Percentiles rank a stretch among this genome's conserved stretches.
phyloP scores from a whole-genome alignment of 2,797 vertebrate genomes.

The Hydrolagus colliei region DNA sequence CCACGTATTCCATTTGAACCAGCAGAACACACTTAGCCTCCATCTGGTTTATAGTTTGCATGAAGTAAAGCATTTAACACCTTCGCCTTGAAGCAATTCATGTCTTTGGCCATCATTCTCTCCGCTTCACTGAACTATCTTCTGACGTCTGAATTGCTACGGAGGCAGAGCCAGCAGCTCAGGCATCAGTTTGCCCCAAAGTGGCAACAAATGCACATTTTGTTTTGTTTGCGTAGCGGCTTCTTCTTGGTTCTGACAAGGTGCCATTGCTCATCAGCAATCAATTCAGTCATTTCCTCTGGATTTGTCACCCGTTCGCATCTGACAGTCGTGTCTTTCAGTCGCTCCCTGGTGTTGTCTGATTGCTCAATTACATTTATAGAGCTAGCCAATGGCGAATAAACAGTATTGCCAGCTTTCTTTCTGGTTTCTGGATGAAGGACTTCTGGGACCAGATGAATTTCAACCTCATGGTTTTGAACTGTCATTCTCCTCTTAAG shows the following conservation, averaged over 20 bases:
- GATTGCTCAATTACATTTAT: background rate
- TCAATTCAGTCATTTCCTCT: background rate
- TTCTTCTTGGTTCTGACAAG: background rate
- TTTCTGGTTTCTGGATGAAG: background rate
- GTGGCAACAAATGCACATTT: background rate
- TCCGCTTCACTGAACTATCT: background rate
- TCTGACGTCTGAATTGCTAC: background rate
- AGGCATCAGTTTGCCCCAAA: background rate
- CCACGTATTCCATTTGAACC: background rate
- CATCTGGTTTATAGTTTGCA: background rate
- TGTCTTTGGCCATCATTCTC: background rate
- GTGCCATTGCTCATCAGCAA: background rate
- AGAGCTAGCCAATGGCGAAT: background rate
- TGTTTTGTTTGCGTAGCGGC: background rate
- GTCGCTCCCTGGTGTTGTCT: background rate
- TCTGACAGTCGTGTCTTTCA: background rate
- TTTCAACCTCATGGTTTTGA: background rate
- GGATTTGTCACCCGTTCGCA: background rate
- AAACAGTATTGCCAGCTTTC: background rate
- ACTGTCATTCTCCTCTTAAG: background rate
- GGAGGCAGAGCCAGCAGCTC: background rate
- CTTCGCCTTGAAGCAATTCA: background rate
- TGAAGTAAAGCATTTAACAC: background rate
- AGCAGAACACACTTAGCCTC: no score
- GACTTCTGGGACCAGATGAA: background rate